Evolutionary conservation across 2,888 invertebrate species (phyloP), one percentile per base, ranked within the genome.

Genomic region (Meghimatium bilineatum): DNA sequence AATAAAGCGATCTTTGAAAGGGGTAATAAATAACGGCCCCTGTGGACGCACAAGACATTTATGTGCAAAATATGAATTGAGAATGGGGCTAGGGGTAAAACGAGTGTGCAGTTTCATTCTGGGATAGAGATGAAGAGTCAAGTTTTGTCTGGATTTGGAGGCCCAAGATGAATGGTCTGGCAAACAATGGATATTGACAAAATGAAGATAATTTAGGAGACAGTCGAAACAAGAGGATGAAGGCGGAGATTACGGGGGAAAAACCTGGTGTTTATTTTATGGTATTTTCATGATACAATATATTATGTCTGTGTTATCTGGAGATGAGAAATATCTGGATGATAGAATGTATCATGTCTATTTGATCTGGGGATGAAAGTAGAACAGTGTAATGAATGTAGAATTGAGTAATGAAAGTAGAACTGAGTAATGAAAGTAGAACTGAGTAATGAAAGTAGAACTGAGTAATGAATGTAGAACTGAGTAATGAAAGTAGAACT

Each of bases 31-130:
- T 80, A 80, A 80, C 69, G 23, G 34, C 0, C 69, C 29, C 34
- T 2, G 69, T 56, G 12, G 71, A 34, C 49, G 79, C 56, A 56
- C 34, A 32, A 32, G 71, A 80, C 69, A 71, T 80, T 80, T 80
- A 80, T 80, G 80, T 69, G 80, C 69, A 80, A 80, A 80, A 71
- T 79, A 79, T 79, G 38, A 67, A 44, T 66, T 63, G 34, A 78
- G 34, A 49, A 67, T 38, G 56, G 63, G 10, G 56, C 36, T 60
- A 36, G 56, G 44, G 66, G n/a, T 29, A 29, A 32, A 66, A 32
- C 38, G 0, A 29, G 29, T 78, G 44, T 32, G 66, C 78, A 66
- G 5, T 76, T 36, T 76, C 26, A 60, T 76, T 36, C 26, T 60
- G 3, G 36, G 23, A 10, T 38, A 14, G 36, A 34, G 76, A 60